phyloP scores from a whole-genome alignment of 2,888 invertebrate species.

The Gandaritis pyraliata region DNA sequence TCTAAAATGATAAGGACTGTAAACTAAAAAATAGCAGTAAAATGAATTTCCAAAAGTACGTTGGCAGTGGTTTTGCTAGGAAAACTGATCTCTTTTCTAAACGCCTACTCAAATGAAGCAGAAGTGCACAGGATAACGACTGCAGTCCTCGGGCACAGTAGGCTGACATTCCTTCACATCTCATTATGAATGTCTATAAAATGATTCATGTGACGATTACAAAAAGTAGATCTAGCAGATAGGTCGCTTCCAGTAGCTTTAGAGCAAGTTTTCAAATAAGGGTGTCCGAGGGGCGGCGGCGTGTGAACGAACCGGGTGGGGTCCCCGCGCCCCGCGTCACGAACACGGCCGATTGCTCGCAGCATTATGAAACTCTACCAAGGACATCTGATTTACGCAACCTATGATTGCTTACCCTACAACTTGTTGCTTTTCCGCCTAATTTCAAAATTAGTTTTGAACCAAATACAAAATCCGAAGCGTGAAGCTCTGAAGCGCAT shows the following conservation, averaged over 20 bases:
- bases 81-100: too few relatives aligned
- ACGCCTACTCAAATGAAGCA: too few relatives aligned
- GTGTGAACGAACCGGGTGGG: constrained; percentile 69
- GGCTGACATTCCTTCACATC: too few relatives aligned
- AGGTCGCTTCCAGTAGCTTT: constrained; percentile 40
- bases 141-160: too few relatives aligned
- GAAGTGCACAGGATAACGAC: too few relatives aligned
- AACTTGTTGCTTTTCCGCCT: constrained; percentile 35
- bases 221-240: background rate
- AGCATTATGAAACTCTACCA: constrained; percentile 54
- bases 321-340: constrained; percentile 55
- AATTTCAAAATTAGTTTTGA: constrained; percentile 29
- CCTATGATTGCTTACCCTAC: constrained; percentile 38
- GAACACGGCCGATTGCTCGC: constrained; percentile 64
- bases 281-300: constrained; percentile 58
- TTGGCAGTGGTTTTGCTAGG: too few relatives aligned
- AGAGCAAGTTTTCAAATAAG: constrained; percentile 40
- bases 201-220: too few relatives aligned
- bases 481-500: background rate
- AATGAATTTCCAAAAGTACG: too few relatives aligned
- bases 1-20: too few relatives aligned
- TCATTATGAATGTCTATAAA: too few relatives aligned
- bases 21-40: too few relatives aligned
- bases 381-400: constrained; percentile 50
- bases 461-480: background rate